phyloP scores from a whole-genome alignment of 2,888 invertebrate species.

The Dyspetes luteomarginatus region DNA sequence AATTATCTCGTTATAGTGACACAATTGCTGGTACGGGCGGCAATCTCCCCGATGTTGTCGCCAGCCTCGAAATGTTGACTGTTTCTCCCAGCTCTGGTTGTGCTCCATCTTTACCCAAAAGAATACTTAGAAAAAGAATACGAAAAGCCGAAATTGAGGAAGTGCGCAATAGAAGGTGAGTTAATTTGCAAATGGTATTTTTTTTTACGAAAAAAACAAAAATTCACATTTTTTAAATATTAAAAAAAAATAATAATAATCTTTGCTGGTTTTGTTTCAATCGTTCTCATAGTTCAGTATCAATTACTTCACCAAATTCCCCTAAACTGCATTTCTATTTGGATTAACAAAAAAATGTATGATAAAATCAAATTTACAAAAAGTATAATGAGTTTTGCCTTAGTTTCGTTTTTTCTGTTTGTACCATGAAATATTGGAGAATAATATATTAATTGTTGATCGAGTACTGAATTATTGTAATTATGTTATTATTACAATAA shows the following conservation, averaged over 20 bases:
- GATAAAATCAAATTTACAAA: too few relatives aligned
- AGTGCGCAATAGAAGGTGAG: slow-evolving; percentile 77
- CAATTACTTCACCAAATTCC: too few relatives aligned
- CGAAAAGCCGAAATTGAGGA: slow-evolving; percentile 66
- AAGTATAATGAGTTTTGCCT: too few relatives aligned
- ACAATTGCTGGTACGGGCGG: slow-evolving; percentile 59
- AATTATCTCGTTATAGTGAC: neutral
- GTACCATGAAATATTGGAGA: too few relatives aligned
- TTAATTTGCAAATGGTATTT: slow-evolving; percentile 12
- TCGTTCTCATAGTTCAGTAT: too few relatives aligned
- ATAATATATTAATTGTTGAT: too few relatives aligned
- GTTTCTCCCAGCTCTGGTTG: slow-evolving; percentile 68
- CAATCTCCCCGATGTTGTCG: slow-evolving; percentile 78
- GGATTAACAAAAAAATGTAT: too few relatives aligned
- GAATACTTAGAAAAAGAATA: slow-evolving; percentile 69
- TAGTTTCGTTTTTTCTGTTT: too few relatives aligned
- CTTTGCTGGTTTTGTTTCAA: too few relatives aligned
- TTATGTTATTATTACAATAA: too few relatives aligned
- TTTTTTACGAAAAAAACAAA: slow-evolving; percentile 4
- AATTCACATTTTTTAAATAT: neutral
- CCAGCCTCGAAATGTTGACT: slow-evolving; percentile 78
- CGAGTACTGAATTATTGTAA: too few relatives aligned
- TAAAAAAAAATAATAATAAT: neutral
- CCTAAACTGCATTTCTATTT: too few relatives aligned
- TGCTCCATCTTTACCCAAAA: slow-evolving; percentile 47